Evolutionary conservation across 2,113 vertebrate genomes (phyloP).

Genomic region (Aldabrachelys gigantea): DNA sequence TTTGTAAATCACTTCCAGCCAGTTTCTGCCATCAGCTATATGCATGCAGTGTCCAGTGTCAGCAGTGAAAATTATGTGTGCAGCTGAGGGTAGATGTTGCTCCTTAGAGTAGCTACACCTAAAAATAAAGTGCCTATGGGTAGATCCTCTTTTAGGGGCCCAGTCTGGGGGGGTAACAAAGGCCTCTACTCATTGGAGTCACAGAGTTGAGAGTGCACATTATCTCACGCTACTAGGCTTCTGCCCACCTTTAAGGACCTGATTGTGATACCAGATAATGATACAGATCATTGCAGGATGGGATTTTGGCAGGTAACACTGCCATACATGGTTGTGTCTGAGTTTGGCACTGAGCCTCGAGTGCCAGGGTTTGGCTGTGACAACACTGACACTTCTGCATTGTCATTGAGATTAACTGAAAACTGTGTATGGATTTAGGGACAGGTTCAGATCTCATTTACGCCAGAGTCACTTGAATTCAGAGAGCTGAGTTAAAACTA

Average conservation of each 20-base stretch:
- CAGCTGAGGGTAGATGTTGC: not conserved
- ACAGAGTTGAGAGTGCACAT: not conserved
- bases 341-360: not conserved
- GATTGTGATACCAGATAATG: not conserved
- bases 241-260: not conserved
- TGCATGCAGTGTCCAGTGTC: rapidly evolving
- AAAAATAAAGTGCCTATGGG: slow-evolving; percentile 53
- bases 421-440: not conserved
- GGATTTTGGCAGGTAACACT: not conserved
- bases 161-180: not conserved
- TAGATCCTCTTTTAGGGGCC: not conserved
- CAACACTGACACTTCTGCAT: rapidly evolving
- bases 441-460: not conserved
- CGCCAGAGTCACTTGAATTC: not conserved
- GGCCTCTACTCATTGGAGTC: not conserved
- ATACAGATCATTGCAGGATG: rapidly evolving
- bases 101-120: not conserved
- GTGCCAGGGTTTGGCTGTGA: not conserved
- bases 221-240: not conserved
- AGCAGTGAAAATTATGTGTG: not conserved
- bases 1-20: slow-evolving; percentile 15
- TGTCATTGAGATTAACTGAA: not conserved
- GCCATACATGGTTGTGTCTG: not conserved
- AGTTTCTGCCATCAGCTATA: not conserved
- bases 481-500: not conserved